A percentile compares a stretch with the other conserved stretches of the same genome.
These are phyloP conservation scores for Phylloscopus whistleri DNA, from an alignment of 2,113 vertebrate species.

Conservation along the genomic window DNA sequence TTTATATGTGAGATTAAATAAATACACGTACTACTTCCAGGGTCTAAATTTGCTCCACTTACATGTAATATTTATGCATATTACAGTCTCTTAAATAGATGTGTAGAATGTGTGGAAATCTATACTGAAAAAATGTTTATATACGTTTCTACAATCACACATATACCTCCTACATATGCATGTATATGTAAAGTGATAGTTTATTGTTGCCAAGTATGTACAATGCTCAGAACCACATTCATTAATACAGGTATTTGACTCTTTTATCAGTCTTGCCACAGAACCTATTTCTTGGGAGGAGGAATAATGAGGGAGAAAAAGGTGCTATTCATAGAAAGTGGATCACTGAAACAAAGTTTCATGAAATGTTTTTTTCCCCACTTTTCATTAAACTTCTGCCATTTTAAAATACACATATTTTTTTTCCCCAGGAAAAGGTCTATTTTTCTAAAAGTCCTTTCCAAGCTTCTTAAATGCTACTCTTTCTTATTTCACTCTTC, in stretches of 20 bases:
- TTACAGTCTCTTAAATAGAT: background rate
- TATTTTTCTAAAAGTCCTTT: slow-evolving; percentile 42
- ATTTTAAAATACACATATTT: slow-evolving; percentile 21
- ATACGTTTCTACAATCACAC: background rate
- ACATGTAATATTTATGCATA: background rate
- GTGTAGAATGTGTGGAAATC: background rate
- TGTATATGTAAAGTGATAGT: background rate
- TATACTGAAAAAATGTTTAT: background rate
- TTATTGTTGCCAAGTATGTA: background rate
- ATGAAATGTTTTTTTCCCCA: background rate
- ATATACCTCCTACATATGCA: background rate
- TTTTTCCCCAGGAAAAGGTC: background rate
- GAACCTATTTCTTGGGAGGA: background rate
- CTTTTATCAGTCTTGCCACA: background rate
- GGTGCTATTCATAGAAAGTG: slow-evolving; percentile 34
- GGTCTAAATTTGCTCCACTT: background rate
- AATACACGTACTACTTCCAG: background rate
- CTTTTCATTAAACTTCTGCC: slow-evolving; percentile 27
- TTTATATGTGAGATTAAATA: background rate
- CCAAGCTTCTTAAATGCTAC: slow-evolving; percentile 65
- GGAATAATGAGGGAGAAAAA: slow-evolving; percentile 28
- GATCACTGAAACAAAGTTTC: slow-evolving; percentile 43
- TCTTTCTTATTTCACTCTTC: slow-evolving; percentile 69
- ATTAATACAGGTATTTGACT: background rate
- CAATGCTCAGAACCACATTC: background rate